Base-by-base conservation (phyloP, 2,113 vertebrate genomes). In the Desmodus rotundus region DNA sequence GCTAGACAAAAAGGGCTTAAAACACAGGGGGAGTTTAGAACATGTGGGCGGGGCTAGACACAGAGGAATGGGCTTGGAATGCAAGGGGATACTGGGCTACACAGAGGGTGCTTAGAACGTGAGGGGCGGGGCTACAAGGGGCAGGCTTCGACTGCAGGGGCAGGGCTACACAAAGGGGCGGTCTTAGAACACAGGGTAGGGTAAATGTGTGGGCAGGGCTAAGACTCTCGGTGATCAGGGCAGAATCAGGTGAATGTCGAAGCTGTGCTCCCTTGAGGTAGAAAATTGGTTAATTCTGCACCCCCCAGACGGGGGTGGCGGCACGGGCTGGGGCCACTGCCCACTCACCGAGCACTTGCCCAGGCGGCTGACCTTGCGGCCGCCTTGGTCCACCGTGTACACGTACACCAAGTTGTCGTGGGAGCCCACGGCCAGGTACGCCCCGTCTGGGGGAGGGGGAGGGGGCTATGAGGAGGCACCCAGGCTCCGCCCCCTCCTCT, bases 321-420 rank as follows among this genome's bases (percentile, higher is more conserved):
- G 95, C 67, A 38, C 83, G 50, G 94, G 82, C 95, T 91, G 93
- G 95, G 96, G 81, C 87, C 76, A 89, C 76, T 77, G 94, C 95
- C 86, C 96, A 97, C 97, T 97, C 97, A 97, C 97, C 97, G 93
- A 97, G 97, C 97, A 97, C 94, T 97, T 97, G 96, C 97, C 97
- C 96, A 96, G 87, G 84, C 97, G 97, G 97, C 94, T 95, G 95
- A 97, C 97, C 96, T 97, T 98, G 93, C 96, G 97, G 96, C 97
- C 97, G 10, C 97, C 96, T 86, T 98, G 97, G 96, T 97, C 97
- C 97, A 98, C 97, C 16, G 98, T 98, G 76, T 99, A 99, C 97
- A 99, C 98, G 98, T 99, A 99, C 98, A 99, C 98, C 98, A 99
- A 99, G 98, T 99, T 99, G 97, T 99, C 99, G 72, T 99, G 99